Base-by-base conservation (phyloP, 1,140 invertebrate species). In the Pissodes strobi region DNA sequence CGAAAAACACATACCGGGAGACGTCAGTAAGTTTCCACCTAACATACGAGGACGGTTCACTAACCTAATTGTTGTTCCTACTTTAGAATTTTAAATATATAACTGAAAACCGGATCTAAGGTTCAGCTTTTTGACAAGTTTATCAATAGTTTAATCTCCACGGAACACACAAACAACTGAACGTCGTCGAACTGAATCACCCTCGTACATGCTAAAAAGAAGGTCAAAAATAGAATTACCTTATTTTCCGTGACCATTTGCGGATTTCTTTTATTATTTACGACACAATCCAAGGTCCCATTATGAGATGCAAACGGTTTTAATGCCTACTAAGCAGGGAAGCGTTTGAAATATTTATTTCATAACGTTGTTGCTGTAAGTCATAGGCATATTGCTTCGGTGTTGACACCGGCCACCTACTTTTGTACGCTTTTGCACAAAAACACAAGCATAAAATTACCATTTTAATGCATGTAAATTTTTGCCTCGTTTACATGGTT, bases 231-330 rank as follows among this genome's bases (percentile, higher is more conserved):
- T n/a, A n/a, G n/a, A n/a, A n/a, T n/a, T n/a, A n/a, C 39, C 17
- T 19, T 48, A 48, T n/a, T n/a, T 22, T 48, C 27, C 27, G 27
- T 30, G 27, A 30, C 27, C 27, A 30, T 48, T 19, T 21, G 38
- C 45, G 9, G 45, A 48, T 48, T 48, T 48, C 45, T 48, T 48
- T 48, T 46, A 9, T 48, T 48, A 9, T 48, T 30, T 30, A 3
- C 17, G 17, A 48, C 10, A 22, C 45, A 10, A 48, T 8, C 45
- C 45, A 48, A 48, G 45, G 45, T 48, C 15, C 45, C 45, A 48
- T 48, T 48, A 48, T 48, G 10, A 48, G 45, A 48, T 48, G 45
- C 45, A 48, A 48, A 41, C 15, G 38, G 38, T 12, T 15, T 41
- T 15, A 17, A 21, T 30, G 27, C 12, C 12, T 30, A 30, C 27